phyloP scores from a whole-genome alignment of 1,140 invertebrate species.

The Dinothrombium tinctorium region DNA sequence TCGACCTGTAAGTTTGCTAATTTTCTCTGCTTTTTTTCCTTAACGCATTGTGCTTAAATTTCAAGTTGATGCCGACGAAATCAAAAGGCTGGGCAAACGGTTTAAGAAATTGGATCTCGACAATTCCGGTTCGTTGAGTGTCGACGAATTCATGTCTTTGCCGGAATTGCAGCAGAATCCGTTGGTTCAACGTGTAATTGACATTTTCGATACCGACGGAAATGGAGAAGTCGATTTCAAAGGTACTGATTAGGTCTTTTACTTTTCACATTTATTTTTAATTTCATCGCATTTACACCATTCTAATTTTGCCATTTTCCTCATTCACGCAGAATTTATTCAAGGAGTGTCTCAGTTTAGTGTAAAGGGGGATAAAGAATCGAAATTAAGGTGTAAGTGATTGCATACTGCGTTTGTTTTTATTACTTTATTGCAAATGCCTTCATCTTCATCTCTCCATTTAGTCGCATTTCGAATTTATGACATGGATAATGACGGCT shows the following conservation, averaged over 20 bases:
- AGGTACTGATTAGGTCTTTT: conserved; percentile 27
- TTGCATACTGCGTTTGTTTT: neutral
- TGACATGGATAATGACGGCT: conserved; percentile 98
- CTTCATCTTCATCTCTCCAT: neutral
- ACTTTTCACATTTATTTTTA: too few relatives aligned
- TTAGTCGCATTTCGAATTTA: conserved; percentile 89
- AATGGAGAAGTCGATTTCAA: conserved; percentile 92
- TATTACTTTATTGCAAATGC: neutral
- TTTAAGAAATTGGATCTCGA: conserved; percentile 92
- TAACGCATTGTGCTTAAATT: neutral
- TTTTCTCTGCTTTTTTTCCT: conserved; percentile 6
- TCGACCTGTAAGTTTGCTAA: conserved; percentile 68
- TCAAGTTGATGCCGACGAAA: conserved; percentile 90
- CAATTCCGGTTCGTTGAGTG: conserved; percentile 85
- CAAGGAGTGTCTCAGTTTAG: conserved; percentile 97
- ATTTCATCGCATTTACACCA: too few relatives aligned
- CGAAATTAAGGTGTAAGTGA: conserved; percentile 57
- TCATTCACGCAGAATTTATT: conserved; percentile 63
- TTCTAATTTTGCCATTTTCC: neutral
- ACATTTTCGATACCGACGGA: conserved; percentile 95
- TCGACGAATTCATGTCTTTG: conserved; percentile 96
- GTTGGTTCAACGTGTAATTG: conserved; percentile 88
- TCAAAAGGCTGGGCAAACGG: conserved; percentile 82
- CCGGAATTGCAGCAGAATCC: conserved; percentile 96
- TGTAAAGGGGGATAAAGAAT: conserved; percentile 94